phyloP scores from a whole-genome alignment of 2,113 vertebrate genomes.

The Odocoileus virginianus region DNA sequence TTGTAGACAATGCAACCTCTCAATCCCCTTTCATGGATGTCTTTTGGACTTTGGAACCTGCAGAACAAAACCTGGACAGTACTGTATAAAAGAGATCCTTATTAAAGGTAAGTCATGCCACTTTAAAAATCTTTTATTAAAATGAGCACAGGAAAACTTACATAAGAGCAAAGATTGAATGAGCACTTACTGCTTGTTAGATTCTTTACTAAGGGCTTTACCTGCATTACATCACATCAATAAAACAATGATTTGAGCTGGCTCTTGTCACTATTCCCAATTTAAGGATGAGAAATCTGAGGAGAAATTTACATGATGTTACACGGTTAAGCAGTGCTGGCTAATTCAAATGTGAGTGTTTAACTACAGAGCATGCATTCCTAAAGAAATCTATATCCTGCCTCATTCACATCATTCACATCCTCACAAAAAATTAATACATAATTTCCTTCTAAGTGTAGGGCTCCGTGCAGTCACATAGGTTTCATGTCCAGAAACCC shows the following conservation, averaged over 20 bases:
- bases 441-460: not conserved
- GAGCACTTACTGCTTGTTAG: not conserved
- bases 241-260: not conserved
- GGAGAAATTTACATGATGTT: not conserved
- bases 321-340: not conserved
- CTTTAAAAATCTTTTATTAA: not conserved
- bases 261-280: not conserved
- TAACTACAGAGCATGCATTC: not conserved
- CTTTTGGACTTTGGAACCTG: constrained; percentile 66
- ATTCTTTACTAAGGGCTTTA: not conserved
- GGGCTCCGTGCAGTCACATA: not conserved
- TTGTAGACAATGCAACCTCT: constrained; percentile 68
- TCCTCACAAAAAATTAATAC: not conserved
- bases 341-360: not conserved
- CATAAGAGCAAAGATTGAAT: not conserved
- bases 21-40: constrained; percentile 71
- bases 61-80: constrained; percentile 36
- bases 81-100: not conserved
- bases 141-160: not conserved
- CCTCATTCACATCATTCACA: not conserved
- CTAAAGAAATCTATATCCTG: not conserved
- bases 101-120: constrained; percentile 43
- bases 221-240: not conserved
- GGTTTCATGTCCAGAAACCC: not conserved
- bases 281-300: constrained; percentile 20